Evolutionary conservation across 2,888 invertebrate genomes (phyloP).

Genomic region (Taenaris catops): DNA sequence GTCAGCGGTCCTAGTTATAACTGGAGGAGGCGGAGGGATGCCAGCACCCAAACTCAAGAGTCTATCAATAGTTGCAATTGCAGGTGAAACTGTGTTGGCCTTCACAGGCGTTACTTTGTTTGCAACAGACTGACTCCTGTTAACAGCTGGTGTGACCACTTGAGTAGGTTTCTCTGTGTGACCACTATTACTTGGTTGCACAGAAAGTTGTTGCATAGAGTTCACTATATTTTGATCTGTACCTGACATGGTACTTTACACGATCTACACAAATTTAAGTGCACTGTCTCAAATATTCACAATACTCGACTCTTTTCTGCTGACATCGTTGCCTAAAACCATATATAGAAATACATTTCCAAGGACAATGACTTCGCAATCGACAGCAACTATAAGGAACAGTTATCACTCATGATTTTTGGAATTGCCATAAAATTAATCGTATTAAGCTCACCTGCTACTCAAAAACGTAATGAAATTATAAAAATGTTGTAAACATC

Average conservation of each 20-base stretch:
- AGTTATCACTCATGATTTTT: no score
- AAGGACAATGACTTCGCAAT: slow-evolving; percentile 29
- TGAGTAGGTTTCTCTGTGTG: slow-evolving; percentile 71
- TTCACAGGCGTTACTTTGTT: slow-evolving; percentile 60
- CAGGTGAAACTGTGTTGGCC: slow-evolving; percentile 60
- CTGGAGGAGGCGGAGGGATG: slow-evolving; percentile 65
- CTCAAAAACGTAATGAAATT: slow-evolving; percentile 19
- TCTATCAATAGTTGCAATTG: slow-evolving; percentile 73
- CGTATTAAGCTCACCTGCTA: slow-evolving; percentile 17
- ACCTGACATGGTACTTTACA: slow-evolving; percentile 75
- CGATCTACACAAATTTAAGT: slow-evolving; percentile 25
- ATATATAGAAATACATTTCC: slow-evolving; percentile 28
- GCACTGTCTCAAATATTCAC: slow-evolving; percentile 40
- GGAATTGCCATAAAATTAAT: background rate
- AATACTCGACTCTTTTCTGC: slow-evolving; percentile 38
- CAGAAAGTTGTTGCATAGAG: slow-evolving; percentile 74
- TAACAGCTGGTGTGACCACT: slow-evolving; percentile 73
- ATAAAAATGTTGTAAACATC: slow-evolving; percentile 47
- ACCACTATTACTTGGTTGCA: slow-evolving; percentile 67
- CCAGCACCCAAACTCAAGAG: slow-evolving; percentile 64
- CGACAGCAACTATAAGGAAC: slow-evolving; percentile 8
- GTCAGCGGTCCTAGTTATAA: slow-evolving; percentile 58
- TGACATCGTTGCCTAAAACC: slow-evolving; percentile 62
- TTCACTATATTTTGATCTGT: slow-evolving; percentile 74
- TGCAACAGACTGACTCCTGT: slow-evolving; percentile 57